These are phyloP conservation scores for Tragelaphus strepsiceros DNA, from an alignment of 2,113 vertebrate species.

Conservation along the genomic window DNA sequence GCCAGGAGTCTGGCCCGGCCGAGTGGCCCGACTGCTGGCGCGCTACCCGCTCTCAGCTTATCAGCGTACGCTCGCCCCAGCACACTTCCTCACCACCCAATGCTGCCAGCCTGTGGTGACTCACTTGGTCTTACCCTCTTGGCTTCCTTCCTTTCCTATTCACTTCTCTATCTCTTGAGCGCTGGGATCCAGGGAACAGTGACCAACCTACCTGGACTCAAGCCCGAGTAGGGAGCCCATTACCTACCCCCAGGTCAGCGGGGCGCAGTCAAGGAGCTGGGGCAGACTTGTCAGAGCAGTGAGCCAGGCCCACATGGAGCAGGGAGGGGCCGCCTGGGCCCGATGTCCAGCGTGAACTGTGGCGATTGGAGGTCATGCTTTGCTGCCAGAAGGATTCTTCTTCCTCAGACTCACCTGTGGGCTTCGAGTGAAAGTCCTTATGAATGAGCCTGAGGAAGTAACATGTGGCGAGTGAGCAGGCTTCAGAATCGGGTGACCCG, in stretches of 20 bases:
- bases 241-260: background rate
- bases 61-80: background rate
- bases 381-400: background rate
- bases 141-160: conserved; percentile 33
- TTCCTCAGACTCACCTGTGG: background rate
- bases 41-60: background rate
- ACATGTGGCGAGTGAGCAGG: background rate
- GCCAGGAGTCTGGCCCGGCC: background rate
- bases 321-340: background rate
- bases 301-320: fast-evolving
- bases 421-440: background rate
- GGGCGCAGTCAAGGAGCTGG: background rate
- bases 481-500: background rate
- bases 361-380: background rate
- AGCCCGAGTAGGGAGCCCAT: background rate
- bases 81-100: conserved; percentile 24
- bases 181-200: background rate
- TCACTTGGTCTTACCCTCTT: conserved; percentile 27
- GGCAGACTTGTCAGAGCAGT: background rate
- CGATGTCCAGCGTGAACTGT: background rate
- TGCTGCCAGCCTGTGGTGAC: conserved; percentile 5
- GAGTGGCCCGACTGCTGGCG: background rate
- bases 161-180: conserved; percentile 36
- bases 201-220: background rate
- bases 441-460: background rate